Conservation (phyloP, 2,888 invertebrate species). For the Pantelozetes paolii region DNA sequence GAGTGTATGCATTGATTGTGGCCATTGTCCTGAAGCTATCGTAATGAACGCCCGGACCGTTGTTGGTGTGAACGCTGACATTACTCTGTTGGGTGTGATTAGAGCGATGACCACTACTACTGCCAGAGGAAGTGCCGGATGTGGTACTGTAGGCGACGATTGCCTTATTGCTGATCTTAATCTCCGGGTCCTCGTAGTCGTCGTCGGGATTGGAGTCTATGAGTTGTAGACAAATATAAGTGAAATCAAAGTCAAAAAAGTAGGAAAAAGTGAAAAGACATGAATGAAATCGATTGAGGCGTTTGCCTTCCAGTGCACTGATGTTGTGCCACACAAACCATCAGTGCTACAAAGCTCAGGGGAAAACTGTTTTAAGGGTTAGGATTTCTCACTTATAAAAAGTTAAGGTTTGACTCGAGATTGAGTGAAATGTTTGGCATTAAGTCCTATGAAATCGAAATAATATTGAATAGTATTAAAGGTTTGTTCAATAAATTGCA, state of each 20-base stretch:
- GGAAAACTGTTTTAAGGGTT: slow-evolving; percentile 10
- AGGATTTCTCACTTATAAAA: too few species aligned
- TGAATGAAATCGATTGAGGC: slow-evolving; percentile 14
- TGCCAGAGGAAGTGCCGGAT: slow-evolving; percentile 36
- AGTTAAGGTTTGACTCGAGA: background rate
- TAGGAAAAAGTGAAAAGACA: slow-evolving; percentile 16
- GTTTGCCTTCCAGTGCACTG: background rate
- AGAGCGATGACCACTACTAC: slow-evolving; percentile 22
- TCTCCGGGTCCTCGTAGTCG: slow-evolving; percentile 40
- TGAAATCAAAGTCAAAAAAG: background rate
- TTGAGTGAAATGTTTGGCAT: background rate
- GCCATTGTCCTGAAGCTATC: slow-evolving; percentile 21
- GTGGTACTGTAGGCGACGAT: slow-evolving; percentile 14
- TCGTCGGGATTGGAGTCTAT: slow-evolving; percentile 39
- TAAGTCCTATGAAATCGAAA: background rate
- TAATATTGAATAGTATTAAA: slow-evolving; percentile 19
- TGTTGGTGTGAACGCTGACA: slow-evolving; percentile 33
- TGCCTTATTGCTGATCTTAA: slow-evolving; percentile 16
- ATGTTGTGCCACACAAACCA: slow-evolving; percentile 6
- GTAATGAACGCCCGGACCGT: slow-evolving; percentile 11
- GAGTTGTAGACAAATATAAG: background rate
- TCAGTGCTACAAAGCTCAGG: background rate
- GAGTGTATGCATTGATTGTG: slow-evolving; percentile 24
- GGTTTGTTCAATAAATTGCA: background rate
- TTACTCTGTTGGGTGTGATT: slow-evolving; percentile 40